A percentile compares a stretch with the other conserved stretches of the same genome.
These are phyloP conservation scores for Diplodus puntazzo DNA, from an alignment of 2,797 vertebrate genomes.

Conservation along the genomic window DNA sequence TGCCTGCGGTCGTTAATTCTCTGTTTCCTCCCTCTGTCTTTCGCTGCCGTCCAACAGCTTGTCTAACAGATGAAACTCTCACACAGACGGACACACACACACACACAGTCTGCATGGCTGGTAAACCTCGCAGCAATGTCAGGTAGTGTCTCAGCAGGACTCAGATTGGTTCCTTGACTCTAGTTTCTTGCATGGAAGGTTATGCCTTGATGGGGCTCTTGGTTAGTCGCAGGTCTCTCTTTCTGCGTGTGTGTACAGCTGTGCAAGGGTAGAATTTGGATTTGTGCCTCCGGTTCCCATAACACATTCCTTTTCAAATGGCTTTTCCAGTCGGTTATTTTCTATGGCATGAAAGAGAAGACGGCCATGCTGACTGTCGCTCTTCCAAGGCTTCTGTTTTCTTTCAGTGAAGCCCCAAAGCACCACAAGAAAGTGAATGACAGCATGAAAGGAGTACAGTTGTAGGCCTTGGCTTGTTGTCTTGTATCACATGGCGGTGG, in stretches of 20 bases:
- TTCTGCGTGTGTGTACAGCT: conserved; percentile 53
- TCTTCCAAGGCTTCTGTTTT: conserved; percentile 68
- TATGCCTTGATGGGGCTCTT: conserved; percentile 33
- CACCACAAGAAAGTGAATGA: conserved; percentile 34
- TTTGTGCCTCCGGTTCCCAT: conserved; percentile 49
- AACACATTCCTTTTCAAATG: conserved; percentile 67
- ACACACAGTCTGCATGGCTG: conserved; percentile 9
- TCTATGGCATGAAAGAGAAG: conserved; percentile 61
- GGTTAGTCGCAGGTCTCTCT: conserved; percentile 29
- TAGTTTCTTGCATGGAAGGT: conserved; percentile 39
- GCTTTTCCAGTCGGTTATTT: conserved; percentile 69
- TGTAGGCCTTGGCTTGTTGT: conserved; percentile 59
- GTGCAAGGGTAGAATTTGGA: conserved; percentile 60
- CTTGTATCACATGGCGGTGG: conserved; percentile 51
- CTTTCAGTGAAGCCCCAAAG: conserved; percentile 61
- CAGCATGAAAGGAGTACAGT: conserved; percentile 36
- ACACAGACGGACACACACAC: neutral
- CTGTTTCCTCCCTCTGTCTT: conserved; percentile 8
- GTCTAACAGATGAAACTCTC: conserved; percentile 38
- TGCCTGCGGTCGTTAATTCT: conserved; percentile 34
- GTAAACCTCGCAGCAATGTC: conserved; percentile 25
- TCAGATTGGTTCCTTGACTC: conserved; percentile 45
- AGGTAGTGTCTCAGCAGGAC: conserved; percentile 42
- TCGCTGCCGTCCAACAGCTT: conserved; percentile 32
- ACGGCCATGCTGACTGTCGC: conserved; percentile 52